Percentiles rank a stretch among this genome's conserved stretches.
Conservation (phyloP, 2,113 vertebrate genomes). For the Colossoma macropomum region DNA sequence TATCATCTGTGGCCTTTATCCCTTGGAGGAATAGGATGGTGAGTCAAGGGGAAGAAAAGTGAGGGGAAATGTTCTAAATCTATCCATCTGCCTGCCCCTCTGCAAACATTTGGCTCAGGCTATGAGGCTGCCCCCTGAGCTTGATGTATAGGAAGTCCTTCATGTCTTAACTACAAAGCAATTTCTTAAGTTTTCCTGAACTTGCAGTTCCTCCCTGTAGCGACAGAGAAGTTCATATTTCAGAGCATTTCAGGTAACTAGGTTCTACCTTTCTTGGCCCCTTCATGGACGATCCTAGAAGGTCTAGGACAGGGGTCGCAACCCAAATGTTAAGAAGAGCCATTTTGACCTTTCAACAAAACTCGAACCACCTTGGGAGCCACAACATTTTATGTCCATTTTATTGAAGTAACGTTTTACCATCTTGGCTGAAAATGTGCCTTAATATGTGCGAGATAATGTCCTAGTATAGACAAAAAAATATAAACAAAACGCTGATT, state of each 20-base stretch:
- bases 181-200: neutral
- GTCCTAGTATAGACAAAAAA: too few species aligned
- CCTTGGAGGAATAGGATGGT: neutral
- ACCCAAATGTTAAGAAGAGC: too few species aligned
- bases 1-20: constrained; percentile 4
- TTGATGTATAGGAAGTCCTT: neutral
- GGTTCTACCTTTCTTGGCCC: neutral
- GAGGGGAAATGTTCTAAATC: neutral
- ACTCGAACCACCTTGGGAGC: too few species aligned
- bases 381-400: too few species aligned
- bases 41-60: neutral
- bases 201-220: neutral
- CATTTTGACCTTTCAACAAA: too few species aligned
- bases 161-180: neutral
- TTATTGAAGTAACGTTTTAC: too few species aligned
- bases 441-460: too few species aligned
- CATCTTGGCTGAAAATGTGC: too few species aligned
- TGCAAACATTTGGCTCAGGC: constrained; percentile 14
- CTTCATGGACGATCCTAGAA: too few species aligned
- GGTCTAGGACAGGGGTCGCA: too few species aligned
- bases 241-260: neutral
- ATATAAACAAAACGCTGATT: too few species aligned
- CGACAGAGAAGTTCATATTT: neutral
- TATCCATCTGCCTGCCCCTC: constrained; percentile 5
- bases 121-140: neutral